These are phyloP conservation scores for Melanophora roralis DNA, from an alignment of 2,888 invertebrate species.

Conservation along the genomic window DNA sequence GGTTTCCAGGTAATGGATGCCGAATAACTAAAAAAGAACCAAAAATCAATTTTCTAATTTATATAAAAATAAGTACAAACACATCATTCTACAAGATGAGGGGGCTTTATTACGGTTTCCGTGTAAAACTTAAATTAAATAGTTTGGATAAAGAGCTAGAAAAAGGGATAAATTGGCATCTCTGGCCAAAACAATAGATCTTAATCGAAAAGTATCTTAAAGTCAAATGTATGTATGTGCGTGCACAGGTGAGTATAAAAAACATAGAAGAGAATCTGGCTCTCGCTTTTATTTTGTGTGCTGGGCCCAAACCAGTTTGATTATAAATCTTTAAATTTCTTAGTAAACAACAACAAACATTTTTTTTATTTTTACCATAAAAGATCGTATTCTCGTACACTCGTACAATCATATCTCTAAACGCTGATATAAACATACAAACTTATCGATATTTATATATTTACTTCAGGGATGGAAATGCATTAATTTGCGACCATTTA, in stretches of 20 bases:
- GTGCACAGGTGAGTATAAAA: neutral
- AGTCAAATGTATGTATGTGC: neutral
- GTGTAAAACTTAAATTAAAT: no score
- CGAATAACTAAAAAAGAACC: no score
- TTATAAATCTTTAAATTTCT: slow-evolving; percentile 55
- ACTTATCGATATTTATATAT: no score
- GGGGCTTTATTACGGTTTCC: no score
- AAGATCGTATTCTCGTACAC: slow-evolving; percentile 25
- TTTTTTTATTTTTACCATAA: slow-evolving; percentile 55
- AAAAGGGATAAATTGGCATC: no score
- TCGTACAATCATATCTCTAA: slow-evolving; percentile 9
- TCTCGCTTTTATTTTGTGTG: slow-evolving; percentile 42
- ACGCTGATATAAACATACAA: neutral
- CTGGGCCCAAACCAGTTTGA: slow-evolving; percentile 52
- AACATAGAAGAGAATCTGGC: neutral
- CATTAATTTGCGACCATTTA: no score
- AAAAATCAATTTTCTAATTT: no score
- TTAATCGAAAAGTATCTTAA: slow-evolving; percentile 19
- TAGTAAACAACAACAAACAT: slow-evolving; percentile 48
- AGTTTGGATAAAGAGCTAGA: no score
- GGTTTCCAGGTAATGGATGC: no score
- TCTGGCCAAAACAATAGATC: neutral
- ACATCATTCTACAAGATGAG: no score
- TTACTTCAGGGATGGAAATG: no score
- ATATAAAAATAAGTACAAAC: no score